These are phyloP conservation scores for Tragulus kanchil DNA, from an alignment of 2,113 vertebrate genomes.

Conservation along the genomic window DNA sequence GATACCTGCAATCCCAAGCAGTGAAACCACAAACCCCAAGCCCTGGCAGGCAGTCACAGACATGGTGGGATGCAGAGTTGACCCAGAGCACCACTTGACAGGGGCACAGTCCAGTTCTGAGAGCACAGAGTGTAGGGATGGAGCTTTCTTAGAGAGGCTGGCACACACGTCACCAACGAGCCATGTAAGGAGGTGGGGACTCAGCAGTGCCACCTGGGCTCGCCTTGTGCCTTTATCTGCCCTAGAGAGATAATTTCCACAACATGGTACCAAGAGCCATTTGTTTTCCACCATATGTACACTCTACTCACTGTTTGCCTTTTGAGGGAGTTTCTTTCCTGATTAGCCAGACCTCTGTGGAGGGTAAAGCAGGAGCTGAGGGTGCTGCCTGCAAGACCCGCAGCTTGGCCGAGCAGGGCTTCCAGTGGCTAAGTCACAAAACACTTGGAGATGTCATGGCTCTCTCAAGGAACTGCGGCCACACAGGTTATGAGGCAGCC, in stretches of 20 bases:
- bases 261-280: conserved; percentile 87
- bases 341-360: conserved; percentile 73
- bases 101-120: conserved; percentile 53
- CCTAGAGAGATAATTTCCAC: conserved; percentile 86
- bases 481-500: not conserved
- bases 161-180: conserved; percentile 82
- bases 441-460: not conserved
- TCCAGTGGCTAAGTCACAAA: not conserved
- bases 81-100: fast-evolving
- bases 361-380: conserved; percentile 49
- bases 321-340: conserved; percentile 80
- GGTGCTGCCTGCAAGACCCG: not conserved
- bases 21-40: conserved; percentile 91
- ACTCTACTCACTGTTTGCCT: conserved; percentile 87
- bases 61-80: conserved; percentile 76
- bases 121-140: not conserved
- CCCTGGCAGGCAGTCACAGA: conserved; percentile 93
- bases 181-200: conserved; percentile 48
- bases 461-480: not conserved
- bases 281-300: conserved; percentile 83
- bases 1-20: conserved; percentile 90
- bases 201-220: conserved; percentile 63
- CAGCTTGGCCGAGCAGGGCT: not conserved
- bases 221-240: conserved; percentile 86
- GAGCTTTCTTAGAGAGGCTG: conserved; percentile 84